Evolutionary conservation across 2,888 invertebrate genomes (phyloP), one percentile per base, ranked within the genome.

Genomic region (Stegophylla sp.): DNA sequence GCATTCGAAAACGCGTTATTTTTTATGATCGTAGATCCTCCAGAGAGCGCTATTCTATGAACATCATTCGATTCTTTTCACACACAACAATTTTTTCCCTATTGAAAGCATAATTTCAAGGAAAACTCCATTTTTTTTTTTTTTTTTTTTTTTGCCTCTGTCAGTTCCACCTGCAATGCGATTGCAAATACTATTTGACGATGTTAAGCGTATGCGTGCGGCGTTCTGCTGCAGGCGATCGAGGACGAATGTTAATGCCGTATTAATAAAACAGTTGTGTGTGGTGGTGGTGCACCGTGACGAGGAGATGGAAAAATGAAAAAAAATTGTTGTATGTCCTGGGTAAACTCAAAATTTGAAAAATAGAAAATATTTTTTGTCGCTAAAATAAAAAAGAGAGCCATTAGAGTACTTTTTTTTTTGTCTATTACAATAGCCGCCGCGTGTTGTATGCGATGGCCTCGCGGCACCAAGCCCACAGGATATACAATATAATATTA

Each of bases 111-210:
- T 66, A 76, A 77, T 67, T 77, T 77, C 76, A 77, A 77, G 76
- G 76, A 66, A 67, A 77, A 77, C 64, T 20, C 66, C 64, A 75
- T 77, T 56, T 67, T 73, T 64, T n/a, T n/a, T n/a, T n/a, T n/a
- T n/a, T n/a, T n/a, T n/a, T n/a, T n/a, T n/a, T n/a, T 67, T 56
- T 67, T 23, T 53, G n/a, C 66, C 76, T 66, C 76, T 67, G 67
- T 53, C 3, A 28, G 51, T 67, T 66, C 76, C 76, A 77, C 66
- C 3, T 56, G 51, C 48, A 56, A 43, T 26, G 51, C 20, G 48
- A 74, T 63, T 74, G 63, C 63, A 63, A 17, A 43, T 34, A 41
- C 53, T 48, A 28, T 69, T n/a, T 23, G 20, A 20, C 34, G 20
- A 20, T 7, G 34, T 34, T 34, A 34, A 15, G 15, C 28, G 59